Evolutionary conservation across 1,140 invertebrate species (phyloP).

Genomic region (Zaprionus nigranus): DNA sequence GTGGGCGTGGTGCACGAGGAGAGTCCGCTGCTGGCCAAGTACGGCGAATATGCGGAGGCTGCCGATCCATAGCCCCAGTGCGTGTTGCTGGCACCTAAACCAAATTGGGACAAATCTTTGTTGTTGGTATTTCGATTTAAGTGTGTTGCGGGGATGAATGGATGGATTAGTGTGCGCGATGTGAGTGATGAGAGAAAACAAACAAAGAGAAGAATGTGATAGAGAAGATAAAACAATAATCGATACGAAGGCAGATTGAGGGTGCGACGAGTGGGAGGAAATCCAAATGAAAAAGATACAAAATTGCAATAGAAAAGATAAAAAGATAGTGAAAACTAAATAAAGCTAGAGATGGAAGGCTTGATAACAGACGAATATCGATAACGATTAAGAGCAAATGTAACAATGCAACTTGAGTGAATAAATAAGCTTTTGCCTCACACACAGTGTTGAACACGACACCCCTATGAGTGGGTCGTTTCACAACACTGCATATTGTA

Average conservation of each 20-base stretch:
- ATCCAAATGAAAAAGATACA: background rate
- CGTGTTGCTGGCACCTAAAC: conserved; percentile 90
- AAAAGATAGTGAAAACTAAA: background rate
- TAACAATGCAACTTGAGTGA: background rate
- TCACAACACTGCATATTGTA: conserved; percentile 14
- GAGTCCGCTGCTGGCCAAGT: conserved; percentile 88
- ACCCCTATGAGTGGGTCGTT: background rate
- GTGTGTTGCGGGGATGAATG: background rate
- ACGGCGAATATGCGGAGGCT: conserved; percentile 92
- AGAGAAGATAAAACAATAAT: conserved; percentile 25
- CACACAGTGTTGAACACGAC: background rate
- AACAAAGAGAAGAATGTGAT: conserved; percentile 39
- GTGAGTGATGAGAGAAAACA: conserved; percentile 25
- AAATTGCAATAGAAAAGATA: background rate
- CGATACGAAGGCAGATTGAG: conserved; percentile 15
- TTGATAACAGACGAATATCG: background rate
- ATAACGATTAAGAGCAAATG: background rate
- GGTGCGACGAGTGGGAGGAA: conserved; percentile 19
- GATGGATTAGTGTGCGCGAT: conserved; percentile 6
- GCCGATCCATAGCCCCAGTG: conserved; percentile 94
- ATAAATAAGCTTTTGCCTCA: background rate
- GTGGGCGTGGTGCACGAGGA: conserved; percentile 88
- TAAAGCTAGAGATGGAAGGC: background rate
- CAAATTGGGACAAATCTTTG: conserved; percentile 90
- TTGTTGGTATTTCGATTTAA: conserved; percentile 22